Percentiles rank a stretch among this genome's conserved stretches.
These are phyloP conservation scores for Clavelina lepadiformis DNA, from an alignment of 23 tunicate species.

Conservation along the genomic window DNA sequence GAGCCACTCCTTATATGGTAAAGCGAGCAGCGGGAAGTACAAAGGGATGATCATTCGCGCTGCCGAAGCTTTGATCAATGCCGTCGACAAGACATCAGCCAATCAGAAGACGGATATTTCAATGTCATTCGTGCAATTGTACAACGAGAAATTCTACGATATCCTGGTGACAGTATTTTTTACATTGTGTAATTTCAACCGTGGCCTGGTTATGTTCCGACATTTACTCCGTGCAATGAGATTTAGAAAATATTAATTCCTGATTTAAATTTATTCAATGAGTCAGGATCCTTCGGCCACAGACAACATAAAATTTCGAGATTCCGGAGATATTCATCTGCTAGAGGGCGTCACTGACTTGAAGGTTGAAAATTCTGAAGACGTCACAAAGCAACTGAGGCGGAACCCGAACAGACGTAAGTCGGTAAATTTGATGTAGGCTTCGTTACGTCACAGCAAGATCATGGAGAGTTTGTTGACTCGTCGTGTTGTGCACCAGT, in stretches of 20 bases:
- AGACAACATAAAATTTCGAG: slow-evolving; percentile 61
- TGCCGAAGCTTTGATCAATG: slow-evolving; percentile 41
- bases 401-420: slow-evolving; percentile 87
- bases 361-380: slow-evolving; percentile 53
- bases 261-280: not conserved
- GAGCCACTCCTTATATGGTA: slow-evolving; percentile 83
- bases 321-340: slow-evolving; percentile 30
- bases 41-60: slow-evolving; percentile 81
- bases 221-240: too few relatives aligned
- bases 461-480: not conserved
- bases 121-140: slow-evolving; percentile 84
- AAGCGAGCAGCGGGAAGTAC: slow-evolving; percentile 92
- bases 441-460: not conserved
- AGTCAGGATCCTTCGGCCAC: slow-evolving; percentile 90
- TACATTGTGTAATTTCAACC: too few relatives aligned
- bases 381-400: slow-evolving; percentile 87
- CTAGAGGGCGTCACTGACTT: slow-evolving; percentile 74
- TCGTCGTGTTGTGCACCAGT: slow-evolving; percentile 27
- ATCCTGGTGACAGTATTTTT: slow-evolving; percentile 92
- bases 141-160: slow-evolving; percentile 93
- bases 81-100: slow-evolving; percentile 25
- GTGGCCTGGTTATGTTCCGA: too few relatives aligned
- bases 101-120: slow-evolving; percentile 13
- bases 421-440: not conserved
- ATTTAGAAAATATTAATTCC: too few relatives aligned